Conservation (phyloP, 2,888 invertebrate species). For the Ypsolopha sequella region DNA sequence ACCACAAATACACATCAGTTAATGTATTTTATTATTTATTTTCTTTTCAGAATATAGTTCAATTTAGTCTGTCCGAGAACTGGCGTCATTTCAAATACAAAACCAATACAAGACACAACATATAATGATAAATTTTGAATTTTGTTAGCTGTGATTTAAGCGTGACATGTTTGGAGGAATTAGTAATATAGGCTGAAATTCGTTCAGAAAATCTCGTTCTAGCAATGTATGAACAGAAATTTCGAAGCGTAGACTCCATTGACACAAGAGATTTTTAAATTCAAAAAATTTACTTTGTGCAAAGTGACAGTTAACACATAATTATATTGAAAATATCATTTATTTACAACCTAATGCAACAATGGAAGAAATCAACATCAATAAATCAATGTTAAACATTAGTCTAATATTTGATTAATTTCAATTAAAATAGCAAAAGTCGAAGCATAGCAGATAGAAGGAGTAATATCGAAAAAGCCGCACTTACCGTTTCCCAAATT, state of each 20-base stretch:
- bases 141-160: constrained; percentile 67
- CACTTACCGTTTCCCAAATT: constrained; percentile 57
- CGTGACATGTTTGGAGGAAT: constrained; percentile 57
- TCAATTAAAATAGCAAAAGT: constrained; percentile 19
- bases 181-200: constrained; percentile 21
- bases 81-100: constrained; percentile 36
- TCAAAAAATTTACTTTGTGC: background rate
- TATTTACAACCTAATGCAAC: background rate
- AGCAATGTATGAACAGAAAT: constrained; percentile 7
- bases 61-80: background rate
- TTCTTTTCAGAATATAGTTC: background rate
- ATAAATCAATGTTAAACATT: background rate
- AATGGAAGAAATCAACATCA: background rate
- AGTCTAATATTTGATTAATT: background rate
- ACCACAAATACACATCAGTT: constrained; percentile 59
- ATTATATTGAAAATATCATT: background rate
- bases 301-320: no score
- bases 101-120: constrained; percentile 73
- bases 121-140: constrained; percentile 57
- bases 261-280: constrained; percentile 2
- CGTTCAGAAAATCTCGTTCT: constrained; percentile 2
- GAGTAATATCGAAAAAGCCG: background rate
- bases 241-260: constrained; percentile 5
- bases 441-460: constrained; percentile 17
- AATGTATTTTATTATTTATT: no score